Evolutionary conservation across 2,888 invertebrate genomes (phyloP), one percentile per base, ranked within the genome.

Genomic region (Nyleta sp.): DNA sequence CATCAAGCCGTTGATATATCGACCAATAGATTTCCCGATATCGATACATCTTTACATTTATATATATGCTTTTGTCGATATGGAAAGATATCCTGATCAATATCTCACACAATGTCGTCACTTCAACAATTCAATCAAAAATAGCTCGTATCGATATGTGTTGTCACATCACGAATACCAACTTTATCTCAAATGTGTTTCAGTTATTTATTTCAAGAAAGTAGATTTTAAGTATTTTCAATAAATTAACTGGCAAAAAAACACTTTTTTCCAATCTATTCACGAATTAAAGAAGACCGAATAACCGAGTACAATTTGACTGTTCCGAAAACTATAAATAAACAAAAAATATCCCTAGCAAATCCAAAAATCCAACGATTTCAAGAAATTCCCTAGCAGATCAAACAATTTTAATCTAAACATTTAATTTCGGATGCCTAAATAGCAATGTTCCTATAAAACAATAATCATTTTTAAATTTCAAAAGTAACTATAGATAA

Each of bases 11-110:
- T 15, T 31, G 50, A 50, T 50, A 17, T 31, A 50, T 50, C 31
- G 31, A 50, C 31, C 31, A 31, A 50, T 31, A 50, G 50, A 50
- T 31, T 50, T 50, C 50, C 31, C 17, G 50, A 33, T 50, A 50
- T 31, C 31, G 31, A 50, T 50, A 31, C 31, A 31, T 24, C 46
- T 46, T n/a, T 46, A 13, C 28, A 24, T 24, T 11, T 50, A 33
- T 31, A 28, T 22, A 46, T 46, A 42, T 13, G 38, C 5, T 38
- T 11, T n/a, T n/a, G 20, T 46, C 46, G 22, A 13, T 46, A 46
- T 46, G 11, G 13, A 46, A 22, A 22, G 46, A 46, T 46, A 46
- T 46, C 46, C 11, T 22, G 46, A 46, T 46, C 46, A 22, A 46
- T 46, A 46, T 46, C 46, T 46, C 22, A 13, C 15, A 13, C n/a